Evolutionary conservation across 2,113 vertebrate genomes (phyloP).

Genomic region (Podarcis cretensis): DNA sequence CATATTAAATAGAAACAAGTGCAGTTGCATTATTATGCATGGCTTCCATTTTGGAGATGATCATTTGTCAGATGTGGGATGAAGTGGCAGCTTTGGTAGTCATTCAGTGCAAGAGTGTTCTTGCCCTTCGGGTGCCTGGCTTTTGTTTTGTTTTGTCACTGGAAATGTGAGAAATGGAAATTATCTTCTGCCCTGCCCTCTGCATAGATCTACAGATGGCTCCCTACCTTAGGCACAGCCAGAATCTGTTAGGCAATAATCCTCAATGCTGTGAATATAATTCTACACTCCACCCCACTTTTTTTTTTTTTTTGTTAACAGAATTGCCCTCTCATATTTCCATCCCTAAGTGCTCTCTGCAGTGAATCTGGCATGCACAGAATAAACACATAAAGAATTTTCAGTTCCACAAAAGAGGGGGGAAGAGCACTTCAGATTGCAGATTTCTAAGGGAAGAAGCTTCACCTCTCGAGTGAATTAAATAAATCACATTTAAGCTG

Average conservation of each 20-base stretch:
- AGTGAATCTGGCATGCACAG: constrained; percentile 29
- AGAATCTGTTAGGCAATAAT: constrained; percentile 16
- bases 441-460: background rate
- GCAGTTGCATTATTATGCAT: background rate
- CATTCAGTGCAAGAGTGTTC: background rate
- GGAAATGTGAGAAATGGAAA: background rate
- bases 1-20: background rate
- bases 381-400: constrained; percentile 44
- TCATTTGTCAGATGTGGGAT: background rate
- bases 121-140: background rate
- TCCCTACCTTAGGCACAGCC: background rate
- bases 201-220: rapidly evolving
- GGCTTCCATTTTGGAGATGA: background rate
- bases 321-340: background rate
- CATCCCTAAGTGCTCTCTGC: background rate
- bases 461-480: constrained; percentile 31
- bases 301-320: background rate
- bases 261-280: rapidly evolving
- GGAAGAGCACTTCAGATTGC: constrained; percentile 15
- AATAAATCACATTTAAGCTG: constrained; percentile 27
- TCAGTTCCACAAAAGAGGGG: constrained; percentile 31
- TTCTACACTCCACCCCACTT: background rate
- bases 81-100: background rate
- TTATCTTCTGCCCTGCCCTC: background rate
- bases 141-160: rapidly evolving